Evolutionary conservation across 2,113 vertebrate species (phyloP), one percentile per base, ranked within the genome.

Genomic region (Caranx ignobilis): DNA sequence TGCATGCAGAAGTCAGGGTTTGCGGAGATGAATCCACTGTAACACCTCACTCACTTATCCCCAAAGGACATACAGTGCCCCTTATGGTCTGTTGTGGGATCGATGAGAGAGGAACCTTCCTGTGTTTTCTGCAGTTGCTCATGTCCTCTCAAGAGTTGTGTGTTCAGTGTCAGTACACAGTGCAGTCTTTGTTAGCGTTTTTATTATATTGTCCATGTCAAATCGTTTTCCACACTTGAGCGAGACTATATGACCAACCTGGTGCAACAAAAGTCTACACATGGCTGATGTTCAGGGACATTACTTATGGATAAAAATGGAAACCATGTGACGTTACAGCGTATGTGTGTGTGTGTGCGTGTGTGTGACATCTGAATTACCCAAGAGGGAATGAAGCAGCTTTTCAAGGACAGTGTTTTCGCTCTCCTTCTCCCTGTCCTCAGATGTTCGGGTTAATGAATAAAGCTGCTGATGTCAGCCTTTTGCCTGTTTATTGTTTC

Each of bases 341-440:
- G 41, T 21, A 18, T 54, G 56, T n/a, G 16, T 50, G 41, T 54
- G 50, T 54, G 48, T 70, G 35, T 63, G 2, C 37, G 35, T 63
- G 50, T 64, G 43, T 70, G 32, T 57, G 21, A 77, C 67, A 74
- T 79, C n/a, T 34, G 7, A 71, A 77, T 77, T 65, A 26, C 76
- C 69, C 71, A 21, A 48, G 76, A 82, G 78, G 70, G 54, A 78
- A 21, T 0, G 2, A 71, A 12, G 34, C 70, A 60, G 37, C n/a
- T 73, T 82, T 74, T 84, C 78, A 87, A 89, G 85, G 85, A 88
- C 77, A 75, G 74, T 39, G 45, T 83, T 82, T 62, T 56, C 50
- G 5, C 62, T 68, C n/a, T 71, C 19, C 61, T 47, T 67, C 19
- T 59, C 45, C 59, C 52, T 61, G 54, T 77, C 87, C 87, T 77